Percentiles rank a stretch among this genome's conserved stretches.
Conservation (phyloP, 2,888 invertebrate genomes). For the Trissolcus brochymenae region DNA sequence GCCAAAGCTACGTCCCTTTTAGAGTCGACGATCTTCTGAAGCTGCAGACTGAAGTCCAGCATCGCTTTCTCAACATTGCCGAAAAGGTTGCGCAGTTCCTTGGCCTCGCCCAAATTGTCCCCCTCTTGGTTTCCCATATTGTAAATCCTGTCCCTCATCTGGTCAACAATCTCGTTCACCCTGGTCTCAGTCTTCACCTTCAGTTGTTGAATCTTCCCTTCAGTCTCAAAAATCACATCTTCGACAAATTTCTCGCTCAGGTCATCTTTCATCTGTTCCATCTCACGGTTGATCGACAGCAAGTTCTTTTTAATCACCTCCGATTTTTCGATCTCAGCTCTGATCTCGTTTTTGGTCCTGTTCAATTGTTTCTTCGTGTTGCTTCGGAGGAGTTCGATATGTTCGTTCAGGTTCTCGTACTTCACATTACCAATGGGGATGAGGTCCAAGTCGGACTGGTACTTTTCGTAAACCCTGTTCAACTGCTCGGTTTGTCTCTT, state of each 20-base stretch:
- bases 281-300: neutral
- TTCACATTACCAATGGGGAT: constrained; percentile 1
- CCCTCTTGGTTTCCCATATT: constrained; percentile 2
- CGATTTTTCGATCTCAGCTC: constrained; percentile 8
- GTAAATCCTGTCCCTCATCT: constrained; percentile 10
- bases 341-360: neutral
- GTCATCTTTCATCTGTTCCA: neutral
- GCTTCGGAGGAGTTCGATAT: constrained; percentile 10
- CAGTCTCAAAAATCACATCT: neutral
- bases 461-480: constrained; percentile 8
- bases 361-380: constrained; percentile 15
- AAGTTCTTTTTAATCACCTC: constrained; percentile 6
- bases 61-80: constrained; percentile 11
- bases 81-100: neutral
- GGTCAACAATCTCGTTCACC: constrained; percentile 1
- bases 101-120: neutral
- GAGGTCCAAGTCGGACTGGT: neutral
- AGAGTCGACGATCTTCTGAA: constrained; percentile 9
- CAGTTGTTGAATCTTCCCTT: neutral
- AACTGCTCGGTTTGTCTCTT: neutral
- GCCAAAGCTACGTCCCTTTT: constrained; percentile 4
- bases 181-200: neutral
- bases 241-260: constrained; percentile 5
- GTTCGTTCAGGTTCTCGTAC: constrained; percentile 3
- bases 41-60: constrained; percentile 11